These are phyloP conservation scores for Gobius niger DNA, from an alignment of 2,113 vertebrate genomes.

Conservation along the genomic window DNA sequence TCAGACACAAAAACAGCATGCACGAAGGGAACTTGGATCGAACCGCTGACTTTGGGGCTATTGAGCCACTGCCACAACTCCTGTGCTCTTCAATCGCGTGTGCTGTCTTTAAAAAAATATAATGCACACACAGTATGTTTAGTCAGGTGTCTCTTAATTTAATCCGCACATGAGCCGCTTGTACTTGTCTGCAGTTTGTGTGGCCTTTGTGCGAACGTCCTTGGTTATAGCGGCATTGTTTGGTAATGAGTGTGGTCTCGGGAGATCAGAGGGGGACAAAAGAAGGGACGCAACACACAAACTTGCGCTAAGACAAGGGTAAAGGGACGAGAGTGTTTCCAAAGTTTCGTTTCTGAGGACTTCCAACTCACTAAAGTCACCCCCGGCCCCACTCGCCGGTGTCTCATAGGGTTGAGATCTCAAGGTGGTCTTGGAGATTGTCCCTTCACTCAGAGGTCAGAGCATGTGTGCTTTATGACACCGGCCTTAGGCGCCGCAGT, in stretches of 20 bases:
- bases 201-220: conserved; percentile 25
- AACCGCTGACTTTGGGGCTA: too few species aligned
- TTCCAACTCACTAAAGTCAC: conserved; percentile 32
- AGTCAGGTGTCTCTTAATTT: background rate
- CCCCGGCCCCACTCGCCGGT: conserved; percentile 13
- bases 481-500: conserved; percentile 15
- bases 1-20: too few species aligned
- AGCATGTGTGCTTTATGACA: conserved; percentile 26
- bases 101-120: background rate
- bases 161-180: background rate
- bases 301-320: conserved; percentile 5
- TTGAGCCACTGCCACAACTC: too few species aligned
- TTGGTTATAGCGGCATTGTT: conserved; percentile 37
- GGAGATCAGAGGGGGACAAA: conserved; percentile 11
- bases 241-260: conserved; percentile 41
- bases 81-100: too few species aligned
- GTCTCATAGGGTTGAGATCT: background rate
- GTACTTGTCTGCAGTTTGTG: conserved; percentile 3
- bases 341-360: conserved; percentile 29
- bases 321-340: conserved; percentile 1
- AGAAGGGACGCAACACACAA: background rate
- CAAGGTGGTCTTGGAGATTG: background rate
- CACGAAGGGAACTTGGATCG: too few species aligned
- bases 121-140: background rate
- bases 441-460: conserved; percentile 32